Conservation (phyloP, 2,797 vertebrate species). For the Acanthurus leucopareius region DNA sequence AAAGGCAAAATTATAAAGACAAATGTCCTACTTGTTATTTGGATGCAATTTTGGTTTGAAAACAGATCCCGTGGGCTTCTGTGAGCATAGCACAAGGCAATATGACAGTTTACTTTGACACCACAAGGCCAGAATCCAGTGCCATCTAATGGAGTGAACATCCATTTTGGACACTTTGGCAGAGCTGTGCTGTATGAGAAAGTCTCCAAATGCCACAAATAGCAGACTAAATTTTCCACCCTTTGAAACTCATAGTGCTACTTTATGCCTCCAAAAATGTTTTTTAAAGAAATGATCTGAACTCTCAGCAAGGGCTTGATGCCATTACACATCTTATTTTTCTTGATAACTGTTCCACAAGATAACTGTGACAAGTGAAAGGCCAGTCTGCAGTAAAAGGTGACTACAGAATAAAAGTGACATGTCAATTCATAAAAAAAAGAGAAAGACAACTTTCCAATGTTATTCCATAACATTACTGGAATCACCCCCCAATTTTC, state of each 20-base stretch:
- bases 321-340: background rate
- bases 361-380: background rate
- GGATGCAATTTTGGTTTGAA: conserved; percentile 2
- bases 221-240: conserved; percentile 36
- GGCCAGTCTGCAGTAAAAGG: background rate
- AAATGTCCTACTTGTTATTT: background rate
- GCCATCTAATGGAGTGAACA: conserved; percentile 33
- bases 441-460: background rate
- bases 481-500: background rate
- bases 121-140: conserved; percentile 31
- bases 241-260: conserved; percentile 7
- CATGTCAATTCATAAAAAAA: background rate
- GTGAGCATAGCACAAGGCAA: conserved; percentile 5
- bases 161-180: conserved; percentile 37
- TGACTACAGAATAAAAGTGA: background rate
- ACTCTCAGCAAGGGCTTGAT: background rate
- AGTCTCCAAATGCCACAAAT: conserved; percentile 39
- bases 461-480: background rate
- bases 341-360: background rate
- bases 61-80: conserved; percentile 10
- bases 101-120: conserved; percentile 27
- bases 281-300: conserved; percentile 13
- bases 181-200: conserved; percentile 16
- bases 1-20: background rate
- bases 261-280: conserved; percentile 18